phyloP scores from a whole-genome alignment of 1,140 invertebrate genomes.

The Drosophila sp. region DNA sequence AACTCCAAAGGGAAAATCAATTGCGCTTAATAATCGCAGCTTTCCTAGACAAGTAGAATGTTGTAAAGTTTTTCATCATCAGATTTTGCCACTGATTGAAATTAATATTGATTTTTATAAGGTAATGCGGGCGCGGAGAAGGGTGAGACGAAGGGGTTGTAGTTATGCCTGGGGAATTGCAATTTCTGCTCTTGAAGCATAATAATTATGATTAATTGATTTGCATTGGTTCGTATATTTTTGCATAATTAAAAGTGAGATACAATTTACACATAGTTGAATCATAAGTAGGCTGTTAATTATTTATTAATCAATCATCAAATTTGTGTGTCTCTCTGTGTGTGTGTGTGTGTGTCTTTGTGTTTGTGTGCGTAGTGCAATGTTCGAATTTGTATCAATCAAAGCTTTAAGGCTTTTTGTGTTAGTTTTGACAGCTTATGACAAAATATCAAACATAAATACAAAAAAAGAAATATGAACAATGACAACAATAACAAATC shows the following conservation, averaged over 20 bases:
- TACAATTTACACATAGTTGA: background rate
- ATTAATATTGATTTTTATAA: slow-evolving; percentile 67
- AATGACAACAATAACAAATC: slow-evolving; percentile 25
- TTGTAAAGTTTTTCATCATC: slow-evolving; percentile 26
- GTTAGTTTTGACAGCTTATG: slow-evolving; percentile 57
- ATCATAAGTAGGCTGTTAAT: slow-evolving; percentile 1
- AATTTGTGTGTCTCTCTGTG: slow-evolving; percentile 18
- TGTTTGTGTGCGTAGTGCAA: slow-evolving; percentile 19
- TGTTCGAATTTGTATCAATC: slow-evolving; percentile 24
- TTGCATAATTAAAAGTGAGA: background rate
- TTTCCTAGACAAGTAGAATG: slow-evolving; percentile 26
- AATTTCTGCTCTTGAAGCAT: slow-evolving; percentile 46
- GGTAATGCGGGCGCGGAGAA: too few species aligned
- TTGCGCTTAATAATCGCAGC: slow-evolving; percentile 65
- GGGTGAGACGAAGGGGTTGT: background rate
- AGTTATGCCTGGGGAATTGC: slow-evolving; percentile 36
- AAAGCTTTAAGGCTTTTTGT: slow-evolving; percentile 42
- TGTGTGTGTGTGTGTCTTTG: too few species aligned
- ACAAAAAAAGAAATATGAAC: slow-evolving; percentile 19
- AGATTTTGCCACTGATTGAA: slow-evolving; percentile 37
- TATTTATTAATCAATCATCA: slow-evolving; percentile 11
- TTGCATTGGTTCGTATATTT: slow-evolving; percentile 26
- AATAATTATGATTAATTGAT: slow-evolving; percentile 63
- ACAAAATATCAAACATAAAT: slow-evolving; percentile 35
- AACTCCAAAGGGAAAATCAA: slow-evolving; percentile 58